Percentiles rank a stretch among this genome's conserved stretches.
phyloP scores from a whole-genome alignment of 2,113 vertebrate species.

The Cranoglanis bouderius region DNA sequence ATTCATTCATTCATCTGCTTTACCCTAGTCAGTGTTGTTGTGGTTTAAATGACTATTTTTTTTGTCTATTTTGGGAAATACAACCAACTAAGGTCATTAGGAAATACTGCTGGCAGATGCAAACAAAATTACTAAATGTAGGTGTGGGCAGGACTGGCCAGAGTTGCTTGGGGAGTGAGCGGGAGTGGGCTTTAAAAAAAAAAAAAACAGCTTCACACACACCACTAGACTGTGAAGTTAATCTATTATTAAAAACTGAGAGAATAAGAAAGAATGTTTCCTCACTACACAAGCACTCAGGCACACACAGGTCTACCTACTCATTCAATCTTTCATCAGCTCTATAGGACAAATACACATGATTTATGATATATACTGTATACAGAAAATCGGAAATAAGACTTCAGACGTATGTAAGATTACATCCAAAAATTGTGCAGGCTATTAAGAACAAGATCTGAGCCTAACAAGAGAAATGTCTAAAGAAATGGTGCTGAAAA shows the following conservation, averaged over 20 bases:
- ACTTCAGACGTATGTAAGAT: neutral
- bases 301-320: conserved; percentile 4
- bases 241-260: conserved; percentile 39
- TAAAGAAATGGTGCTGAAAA: conserved; percentile 45
- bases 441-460: conserved; percentile 15
- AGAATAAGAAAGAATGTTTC: conserved; percentile 41
- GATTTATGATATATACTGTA: neutral
- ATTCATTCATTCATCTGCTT: neutral
- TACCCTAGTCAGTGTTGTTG: neutral
- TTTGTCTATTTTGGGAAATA: neutral
- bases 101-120: neutral
- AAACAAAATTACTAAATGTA: neutral
- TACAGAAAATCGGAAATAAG: neutral
- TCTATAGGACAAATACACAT: conserved; percentile 1
- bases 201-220: neutral
- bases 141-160: neutral
- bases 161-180: conserved; percentile 2
- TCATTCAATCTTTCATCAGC: conserved; percentile 37
- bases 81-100: neutral
- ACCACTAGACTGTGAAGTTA: conserved; percentile 19
- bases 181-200: neutral
- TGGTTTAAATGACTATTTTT: neutral
- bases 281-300: conserved; percentile 7
- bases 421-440: neutral
- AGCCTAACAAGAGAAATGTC: conserved; percentile 16